These are phyloP conservation scores for Tachycineta bicolor DNA, from an alignment of 2,113 vertebrate species.

Conservation along the genomic window DNA sequence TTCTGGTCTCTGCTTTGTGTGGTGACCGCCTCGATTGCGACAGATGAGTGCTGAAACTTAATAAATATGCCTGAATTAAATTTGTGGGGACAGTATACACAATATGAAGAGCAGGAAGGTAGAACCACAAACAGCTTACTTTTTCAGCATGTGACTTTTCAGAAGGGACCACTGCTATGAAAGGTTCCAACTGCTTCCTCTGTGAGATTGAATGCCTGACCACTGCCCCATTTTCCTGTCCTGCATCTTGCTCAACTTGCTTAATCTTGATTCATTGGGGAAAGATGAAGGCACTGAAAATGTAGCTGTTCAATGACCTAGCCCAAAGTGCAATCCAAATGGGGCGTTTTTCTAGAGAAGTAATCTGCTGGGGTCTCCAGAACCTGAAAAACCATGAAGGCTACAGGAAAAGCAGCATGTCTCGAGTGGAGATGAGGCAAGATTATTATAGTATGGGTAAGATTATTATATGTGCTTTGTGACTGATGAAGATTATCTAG, in stretches of 20 bases:
- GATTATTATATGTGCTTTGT: background rate
- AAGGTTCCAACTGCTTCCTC: background rate
- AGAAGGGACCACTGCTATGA: background rate
- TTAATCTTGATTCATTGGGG: background rate
- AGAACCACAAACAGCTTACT: background rate
- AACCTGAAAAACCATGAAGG: background rate
- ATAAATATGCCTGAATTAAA: background rate
- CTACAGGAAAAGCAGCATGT: background rate
- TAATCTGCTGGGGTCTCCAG: background rate
- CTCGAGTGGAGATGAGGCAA: background rate
- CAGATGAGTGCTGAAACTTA: background rate
- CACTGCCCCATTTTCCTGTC: background rate
- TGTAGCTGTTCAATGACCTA: background rate
- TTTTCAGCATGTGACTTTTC: background rate
- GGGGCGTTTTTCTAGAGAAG: fast-evolving
- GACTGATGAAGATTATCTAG: background rate
- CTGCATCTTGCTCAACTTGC: background rate
- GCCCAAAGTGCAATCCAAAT: background rate
- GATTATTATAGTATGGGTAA: background rate
- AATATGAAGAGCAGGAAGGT: background rate
- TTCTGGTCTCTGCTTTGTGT: no score
- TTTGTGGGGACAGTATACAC: background rate
- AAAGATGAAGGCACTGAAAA: background rate
- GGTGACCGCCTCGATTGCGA: no score
- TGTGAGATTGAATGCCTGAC: background rate